Percentiles rank a stretch among this genome's conserved stretches.
Evolutionary conservation across 1,140 invertebrate genomes (phyloP).

Genomic region (Pectinophora gossypiella): DNA sequence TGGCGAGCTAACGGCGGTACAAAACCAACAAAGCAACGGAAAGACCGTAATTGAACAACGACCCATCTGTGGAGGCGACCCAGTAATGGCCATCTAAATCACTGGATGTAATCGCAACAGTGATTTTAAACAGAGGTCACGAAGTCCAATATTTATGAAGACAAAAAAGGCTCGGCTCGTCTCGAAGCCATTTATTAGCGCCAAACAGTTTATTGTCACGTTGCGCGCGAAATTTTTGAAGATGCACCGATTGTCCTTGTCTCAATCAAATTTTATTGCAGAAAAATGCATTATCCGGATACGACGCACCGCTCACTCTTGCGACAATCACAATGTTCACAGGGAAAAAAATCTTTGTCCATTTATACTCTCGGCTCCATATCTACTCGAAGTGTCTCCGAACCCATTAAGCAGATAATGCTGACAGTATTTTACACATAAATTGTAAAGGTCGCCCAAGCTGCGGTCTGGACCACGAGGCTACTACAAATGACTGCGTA

Average conservation of each 20-base stretch:
- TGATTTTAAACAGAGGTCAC: conserved; percentile 63
- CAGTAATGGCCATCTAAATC: conserved; percentile 55
- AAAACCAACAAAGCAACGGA: conserved; percentile 54
- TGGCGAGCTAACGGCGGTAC: conserved; percentile 36
- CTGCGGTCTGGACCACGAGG: conserved; percentile 39
- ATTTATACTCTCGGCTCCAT: conserved; percentile 10
- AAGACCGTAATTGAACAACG: conserved; percentile 53
- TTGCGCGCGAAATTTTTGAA: conserved; percentile 27
- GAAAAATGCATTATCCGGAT: no score
- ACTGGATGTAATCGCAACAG: conserved; percentile 56
- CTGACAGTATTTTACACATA: conserved; percentile 53
- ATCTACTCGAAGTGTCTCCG: conserved; percentile 41
- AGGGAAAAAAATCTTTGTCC: background rate
- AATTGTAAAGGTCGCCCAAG: conserved; percentile 28
- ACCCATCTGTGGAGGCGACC: conserved; percentile 48
- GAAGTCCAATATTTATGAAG: conserved; percentile 56
- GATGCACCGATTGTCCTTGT: conserved; percentile 5
- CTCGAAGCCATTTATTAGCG: conserved; percentile 37
- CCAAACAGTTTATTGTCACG: conserved; percentile 37
- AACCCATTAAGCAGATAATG: conserved; percentile 64
- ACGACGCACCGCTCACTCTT: no score
- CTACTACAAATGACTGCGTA: conserved; percentile 65
- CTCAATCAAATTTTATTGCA: background rate
- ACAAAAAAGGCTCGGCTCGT: conserved; percentile 39
- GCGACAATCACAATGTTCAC: background rate